Evolutionary conservation across 2,888 invertebrate genomes (phyloP).

Genomic region (Malthinus seriepunctatus): DNA sequence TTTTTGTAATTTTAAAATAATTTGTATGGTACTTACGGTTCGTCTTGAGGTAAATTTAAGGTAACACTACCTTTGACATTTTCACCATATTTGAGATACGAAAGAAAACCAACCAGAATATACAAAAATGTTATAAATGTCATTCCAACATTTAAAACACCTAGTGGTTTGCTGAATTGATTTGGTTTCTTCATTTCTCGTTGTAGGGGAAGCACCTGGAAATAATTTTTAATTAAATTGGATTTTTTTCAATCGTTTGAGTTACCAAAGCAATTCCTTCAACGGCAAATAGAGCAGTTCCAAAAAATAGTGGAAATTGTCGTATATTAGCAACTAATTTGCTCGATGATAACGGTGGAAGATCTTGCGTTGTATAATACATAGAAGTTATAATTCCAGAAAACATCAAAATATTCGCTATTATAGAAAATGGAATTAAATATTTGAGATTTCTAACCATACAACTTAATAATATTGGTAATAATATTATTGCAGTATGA

Average conservation of each 20-base stretch:
- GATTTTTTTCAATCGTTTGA: neutral
- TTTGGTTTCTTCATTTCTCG: constrained; percentile 87
- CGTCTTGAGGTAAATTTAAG: constrained; percentile 74
- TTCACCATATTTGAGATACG: constrained; percentile 88
- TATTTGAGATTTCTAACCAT: constrained; percentile 77
- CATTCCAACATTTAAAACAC: constrained; percentile 92
- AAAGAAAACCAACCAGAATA: constrained; percentile 80
- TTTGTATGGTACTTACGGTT: constrained; percentile 56
- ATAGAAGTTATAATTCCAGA: constrained; percentile 77
- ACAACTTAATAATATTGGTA: constrained; percentile 73
- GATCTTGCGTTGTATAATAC: constrained; percentile 72
- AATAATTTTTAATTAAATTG: neutral
- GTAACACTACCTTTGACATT: constrained; percentile 83
- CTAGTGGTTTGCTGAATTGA: constrained; percentile 76
- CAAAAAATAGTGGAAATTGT: constrained; percentile 84
- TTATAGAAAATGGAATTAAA: constrained; percentile 74
- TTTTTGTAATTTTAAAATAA: neutral
- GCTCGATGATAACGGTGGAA: constrained; percentile 67
- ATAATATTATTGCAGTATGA: constrained; percentile 73
- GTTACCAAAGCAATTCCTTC: constrained; percentile 85
- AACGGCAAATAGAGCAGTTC: constrained; percentile 94
- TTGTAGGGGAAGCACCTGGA: constrained; percentile 86
- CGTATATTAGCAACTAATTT: constrained; percentile 63
- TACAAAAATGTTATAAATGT: constrained; percentile 77
- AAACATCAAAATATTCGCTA: constrained; percentile 78